Percentiles rank a stretch among this genome's conserved stretches.
Evolutionary conservation across 1,140 invertebrate species (phyloP).

Genomic region (Nilaparvata lugens): DNA sequence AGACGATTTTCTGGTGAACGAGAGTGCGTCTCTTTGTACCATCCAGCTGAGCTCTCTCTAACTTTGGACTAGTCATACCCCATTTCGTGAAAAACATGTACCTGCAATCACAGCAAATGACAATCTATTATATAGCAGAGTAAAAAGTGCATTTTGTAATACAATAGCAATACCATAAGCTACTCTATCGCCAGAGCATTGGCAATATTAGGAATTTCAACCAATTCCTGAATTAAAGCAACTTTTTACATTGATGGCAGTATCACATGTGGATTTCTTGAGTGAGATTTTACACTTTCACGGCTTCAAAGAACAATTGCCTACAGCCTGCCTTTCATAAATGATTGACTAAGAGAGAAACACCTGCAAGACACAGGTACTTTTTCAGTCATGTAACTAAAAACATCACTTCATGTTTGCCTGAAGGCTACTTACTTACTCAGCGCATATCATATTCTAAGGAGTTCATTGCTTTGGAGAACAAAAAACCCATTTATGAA

Average conservation of each 20-base stretch:
- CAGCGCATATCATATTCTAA: neutral
- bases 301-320: neutral
- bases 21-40: conserved; percentile 45
- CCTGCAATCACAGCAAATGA: conserved; percentile 33
- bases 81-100: conserved; percentile 70
- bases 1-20: conserved; percentile 55
- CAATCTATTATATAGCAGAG: neutral
- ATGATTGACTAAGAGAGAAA: neutral
- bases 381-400: neutral
- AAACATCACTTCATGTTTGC: neutral
- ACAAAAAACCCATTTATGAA: neutral
- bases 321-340: conserved; percentile 4
- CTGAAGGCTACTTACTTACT: neutral
- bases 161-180: no score
- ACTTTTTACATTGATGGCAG: neutral
- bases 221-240: neutral
- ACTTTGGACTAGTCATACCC: conserved; percentile 47
- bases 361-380: neutral
- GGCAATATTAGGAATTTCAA: no score
- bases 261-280: neutral
- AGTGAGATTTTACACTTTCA: neutral
- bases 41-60: conserved; percentile 52
- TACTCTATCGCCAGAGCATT: no score
- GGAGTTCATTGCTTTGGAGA: conserved; percentile 4
- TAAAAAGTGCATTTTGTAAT: neutral